Conservation (phyloP, 2,113 vertebrate species). For the Megaptera novaeangliae region DNA sequence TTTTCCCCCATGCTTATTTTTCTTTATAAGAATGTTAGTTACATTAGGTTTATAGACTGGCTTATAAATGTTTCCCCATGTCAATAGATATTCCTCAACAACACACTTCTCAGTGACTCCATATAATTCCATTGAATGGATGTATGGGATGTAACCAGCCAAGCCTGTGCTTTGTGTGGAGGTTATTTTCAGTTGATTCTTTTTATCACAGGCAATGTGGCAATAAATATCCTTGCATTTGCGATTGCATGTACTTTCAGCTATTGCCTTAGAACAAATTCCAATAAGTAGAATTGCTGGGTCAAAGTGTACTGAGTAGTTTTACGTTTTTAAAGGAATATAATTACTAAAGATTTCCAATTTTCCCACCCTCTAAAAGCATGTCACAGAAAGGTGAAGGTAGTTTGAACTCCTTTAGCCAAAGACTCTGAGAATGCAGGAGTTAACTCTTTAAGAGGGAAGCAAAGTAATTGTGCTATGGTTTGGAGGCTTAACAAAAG, state of each 20-base stretch:
- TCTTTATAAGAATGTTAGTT: background rate
- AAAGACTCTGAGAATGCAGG: background rate
- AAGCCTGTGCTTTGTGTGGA: background rate
- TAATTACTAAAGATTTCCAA: background rate
- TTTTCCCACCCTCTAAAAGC: background rate
- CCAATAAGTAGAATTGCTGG: background rate
- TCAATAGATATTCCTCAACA: background rate
- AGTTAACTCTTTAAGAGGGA: background rate
- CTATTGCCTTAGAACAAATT: constrained; percentile 29
- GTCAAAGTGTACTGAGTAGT: background rate
- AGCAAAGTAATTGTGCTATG: background rate
- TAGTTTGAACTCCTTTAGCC: background rate
- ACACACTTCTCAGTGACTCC: background rate
- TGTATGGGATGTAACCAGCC: background rate
- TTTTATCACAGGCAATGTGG: background rate
- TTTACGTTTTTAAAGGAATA: background rate
- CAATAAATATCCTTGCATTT: background rate
- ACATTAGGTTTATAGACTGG: background rate
- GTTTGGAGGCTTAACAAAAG: background rate
- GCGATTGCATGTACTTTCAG: background rate
- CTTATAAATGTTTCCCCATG: background rate
- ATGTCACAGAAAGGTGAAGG: background rate
- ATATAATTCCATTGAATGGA: background rate
- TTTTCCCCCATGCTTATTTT: background rate
- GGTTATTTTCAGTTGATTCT: background rate